Conservation (phyloP, 2,113 vertebrate genomes). For the Sceloporus tristichus region DNA sequence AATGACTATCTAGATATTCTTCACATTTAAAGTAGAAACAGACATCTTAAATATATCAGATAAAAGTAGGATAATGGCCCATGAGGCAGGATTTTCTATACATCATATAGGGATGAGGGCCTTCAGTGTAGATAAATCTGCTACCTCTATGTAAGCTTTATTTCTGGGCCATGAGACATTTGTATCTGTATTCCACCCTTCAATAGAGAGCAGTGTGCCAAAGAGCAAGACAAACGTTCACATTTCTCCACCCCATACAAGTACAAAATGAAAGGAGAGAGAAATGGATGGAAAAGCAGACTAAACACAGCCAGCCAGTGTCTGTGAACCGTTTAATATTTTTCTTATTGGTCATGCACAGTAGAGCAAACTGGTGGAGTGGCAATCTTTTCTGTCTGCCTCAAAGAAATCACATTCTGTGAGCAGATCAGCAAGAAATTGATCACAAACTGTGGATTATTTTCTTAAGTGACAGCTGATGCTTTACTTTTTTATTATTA, state of each 20-base stretch:
- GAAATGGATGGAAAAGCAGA: background rate
- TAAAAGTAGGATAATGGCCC: background rate
- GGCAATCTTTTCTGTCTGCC: background rate
- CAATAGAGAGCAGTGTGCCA: no score
- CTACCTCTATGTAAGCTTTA: background rate
- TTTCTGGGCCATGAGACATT: background rate
- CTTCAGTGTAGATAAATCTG: background rate
- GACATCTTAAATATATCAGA: conserved; percentile 19
- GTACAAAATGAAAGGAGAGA: background rate
- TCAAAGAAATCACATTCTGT: background rate
- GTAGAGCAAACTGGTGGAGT: background rate
- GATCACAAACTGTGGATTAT: background rate
- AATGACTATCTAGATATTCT: conserved; percentile 46
- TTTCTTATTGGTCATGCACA: background rate
- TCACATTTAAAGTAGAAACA: conserved; percentile 5
- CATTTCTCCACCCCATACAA: background rate
- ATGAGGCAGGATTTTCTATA: conserved; percentile 12
- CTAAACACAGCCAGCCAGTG: no score
- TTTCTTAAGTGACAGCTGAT: background rate
- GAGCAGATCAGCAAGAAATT: background rate
- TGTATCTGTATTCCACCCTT: no score
- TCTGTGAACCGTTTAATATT: background rate
- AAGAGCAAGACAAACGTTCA: no score
- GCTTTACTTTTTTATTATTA: background rate
- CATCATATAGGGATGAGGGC: background rate